Evolutionary conservation across 92 coral and sea anemone genomes (phyloP), one percentile per base, ranked within the genome.

Genomic region (Siderastrea siderea): DNA sequence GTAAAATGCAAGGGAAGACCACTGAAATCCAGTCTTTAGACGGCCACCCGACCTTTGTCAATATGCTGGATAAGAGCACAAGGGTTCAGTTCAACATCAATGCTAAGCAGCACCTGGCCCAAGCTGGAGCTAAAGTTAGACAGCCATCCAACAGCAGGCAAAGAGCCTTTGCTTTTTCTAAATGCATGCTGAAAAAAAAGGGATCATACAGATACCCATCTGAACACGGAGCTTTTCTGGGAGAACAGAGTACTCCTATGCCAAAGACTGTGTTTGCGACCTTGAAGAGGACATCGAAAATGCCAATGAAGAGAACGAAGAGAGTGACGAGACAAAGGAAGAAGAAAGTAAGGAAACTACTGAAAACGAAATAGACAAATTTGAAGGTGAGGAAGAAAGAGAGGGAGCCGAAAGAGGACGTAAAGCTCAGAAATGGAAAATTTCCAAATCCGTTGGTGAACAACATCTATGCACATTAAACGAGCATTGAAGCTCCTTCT

Each of bases 1-100:
- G 83, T 5, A 79, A 88, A 55, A 13, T 88, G 63, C 91, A 88
- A 53, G 91, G 83, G 6, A 88, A 88, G 46, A 88, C 91, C 0
- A 81, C 5, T 52, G 71, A 87, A 5, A 14, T 87, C 47, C 86
- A 87, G 57, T 87, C 91, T 8, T 69, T 79, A 12, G 67, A 87
- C 61, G 52, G 67, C 2, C 85, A 87, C 15, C 72, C 90, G 10
- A 79, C 86, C 7, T 87, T 87, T 79, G 78, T 75, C 6, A 86
- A 87, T 19, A 79, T 87, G 90, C 80, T 87, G 1, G 61, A 80
- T 17, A 86, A 78, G 47, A 44, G 50, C 47, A 45, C 84, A 9
- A 77, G 68, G 55, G 90, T 86, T 7, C 80, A 75, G 71, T 90
- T 55, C 13, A 90, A 90, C 74, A 16, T 79, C 26, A 85, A 79